These are phyloP conservation scores for Chaetodon auriga DNA, from an alignment of 2,113 vertebrate species.

Conservation along the genomic window DNA sequence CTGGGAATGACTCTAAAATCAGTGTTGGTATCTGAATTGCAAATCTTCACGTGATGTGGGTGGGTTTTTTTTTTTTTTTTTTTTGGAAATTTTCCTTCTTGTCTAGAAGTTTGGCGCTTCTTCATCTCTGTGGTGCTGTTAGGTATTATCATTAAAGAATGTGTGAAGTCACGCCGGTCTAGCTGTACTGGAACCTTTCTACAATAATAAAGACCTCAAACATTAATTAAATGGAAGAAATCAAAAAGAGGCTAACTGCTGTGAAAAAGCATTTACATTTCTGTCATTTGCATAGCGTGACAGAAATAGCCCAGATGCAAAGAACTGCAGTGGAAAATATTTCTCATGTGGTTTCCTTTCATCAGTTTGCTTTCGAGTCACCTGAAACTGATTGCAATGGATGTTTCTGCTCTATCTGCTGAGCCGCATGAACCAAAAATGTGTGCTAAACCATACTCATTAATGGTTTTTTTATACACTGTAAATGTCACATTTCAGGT, in stretches of 20 bases:
- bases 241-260: conserved; percentile 26
- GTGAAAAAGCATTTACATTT: conserved; percentile 2
- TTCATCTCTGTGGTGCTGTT: conserved; percentile 2
- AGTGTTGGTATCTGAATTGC: conserved; percentile 55
- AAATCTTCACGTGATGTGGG: conserved; percentile 20
- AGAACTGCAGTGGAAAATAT: conserved; percentile 11
- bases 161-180: neutral
- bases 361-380: neutral
- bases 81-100: conserved; percentile 23
- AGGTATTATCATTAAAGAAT: neutral
- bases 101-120: neutral
- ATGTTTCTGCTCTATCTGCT: neutral
- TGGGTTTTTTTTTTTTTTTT: neutral
- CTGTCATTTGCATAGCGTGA: conserved; percentile 18
- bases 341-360: conserved; percentile 1
- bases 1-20: conserved; percentile 57
- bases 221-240: neutral
- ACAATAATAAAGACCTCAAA: neutral
- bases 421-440: neutral
- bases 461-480: neutral
- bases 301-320: conserved; percentile 12
- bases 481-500: conserved; percentile 10
- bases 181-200: neutral
- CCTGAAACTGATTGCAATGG: neutral
- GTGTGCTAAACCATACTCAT: neutral